Percentiles rank a stretch among this genome's conserved stretches.
phyloP scores from a whole-genome alignment of 2,797 vertebrate species.

The Pangasius krempfi region DNA sequence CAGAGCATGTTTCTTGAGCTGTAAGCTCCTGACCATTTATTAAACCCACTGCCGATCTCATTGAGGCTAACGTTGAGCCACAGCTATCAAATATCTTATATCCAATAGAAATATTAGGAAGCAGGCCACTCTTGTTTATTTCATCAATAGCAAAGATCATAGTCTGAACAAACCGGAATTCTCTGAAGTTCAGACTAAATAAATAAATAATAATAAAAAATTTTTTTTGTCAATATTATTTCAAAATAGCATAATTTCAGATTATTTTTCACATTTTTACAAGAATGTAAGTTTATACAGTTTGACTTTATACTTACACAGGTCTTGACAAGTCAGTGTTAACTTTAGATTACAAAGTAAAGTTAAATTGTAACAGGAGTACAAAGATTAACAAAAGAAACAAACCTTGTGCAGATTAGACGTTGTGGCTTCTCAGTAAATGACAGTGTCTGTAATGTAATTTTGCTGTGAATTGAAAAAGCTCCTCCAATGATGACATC shows the following conservation, averaged over 20 bases:
- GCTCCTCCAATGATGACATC: slow-evolving; percentile 64
- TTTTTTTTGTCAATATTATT: neutral
- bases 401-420: slow-evolving; percentile 62
- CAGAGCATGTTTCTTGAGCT: slow-evolving; percentile 61
- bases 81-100: slow-evolving; percentile 70
- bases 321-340: neutral
- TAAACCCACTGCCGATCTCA: slow-evolving; percentile 70
- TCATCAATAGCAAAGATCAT: slow-evolving; percentile 68
- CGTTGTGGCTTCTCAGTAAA: slow-evolving; percentile 65
- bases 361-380: neutral
- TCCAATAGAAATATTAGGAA: slow-evolving; percentile 64
- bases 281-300: neutral
- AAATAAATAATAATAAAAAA: neutral
- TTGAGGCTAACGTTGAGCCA: slow-evolving; percentile 69
- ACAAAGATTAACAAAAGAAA: neutral
- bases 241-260: neutral
- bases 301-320: neutral
- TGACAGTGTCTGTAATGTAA: slow-evolving; percentile 58
- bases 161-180: slow-evolving; percentile 67
- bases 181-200: slow-evolving; percentile 69
- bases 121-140: slow-evolving; percentile 62
- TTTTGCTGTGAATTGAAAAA: slow-evolving; percentile 66
- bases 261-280: neutral
- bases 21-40: slow-evolving; percentile 67
- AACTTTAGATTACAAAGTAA: neutral